Conservation (phyloP, 1,140 invertebrate genomes). For the Stenopsyche tienmushanensis region DNA sequence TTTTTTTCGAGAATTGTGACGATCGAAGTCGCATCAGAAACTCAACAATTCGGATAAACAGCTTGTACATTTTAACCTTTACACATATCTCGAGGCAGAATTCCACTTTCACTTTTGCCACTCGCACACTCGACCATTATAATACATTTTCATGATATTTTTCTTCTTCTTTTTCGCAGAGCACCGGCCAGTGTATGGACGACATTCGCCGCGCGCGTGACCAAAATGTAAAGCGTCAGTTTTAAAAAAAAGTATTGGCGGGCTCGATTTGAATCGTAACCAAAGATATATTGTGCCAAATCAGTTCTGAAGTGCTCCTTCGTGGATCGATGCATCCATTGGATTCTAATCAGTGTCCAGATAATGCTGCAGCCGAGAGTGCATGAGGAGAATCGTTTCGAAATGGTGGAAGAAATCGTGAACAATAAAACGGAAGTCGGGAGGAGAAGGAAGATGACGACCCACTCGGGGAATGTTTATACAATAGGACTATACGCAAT, state of each 20-base stretch:
- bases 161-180: conserved; percentile 2
- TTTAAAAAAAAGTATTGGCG: too few relatives aligned
- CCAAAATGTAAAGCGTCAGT: too few relatives aligned
- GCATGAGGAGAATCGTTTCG: not conserved
- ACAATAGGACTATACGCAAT: conserved; percentile 24
- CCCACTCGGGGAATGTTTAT: not conserved
- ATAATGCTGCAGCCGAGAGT: conserved; percentile 28
- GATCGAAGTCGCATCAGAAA: not conserved
- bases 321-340: not conserved
- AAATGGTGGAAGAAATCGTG: not conserved
- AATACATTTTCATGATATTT: conserved; percentile 6
- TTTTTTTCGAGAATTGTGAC: not conserved
- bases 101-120: conserved; percentile 29
- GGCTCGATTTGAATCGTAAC: too few relatives aligned
- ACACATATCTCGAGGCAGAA: conserved; percentile 24
- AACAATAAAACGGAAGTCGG: not conserved
- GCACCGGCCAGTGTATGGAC: conserved; percentile 3
- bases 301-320: too few relatives aligned
- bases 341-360: not conserved
- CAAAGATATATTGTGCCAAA: too few relatives aligned
- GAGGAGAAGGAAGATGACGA: conserved; percentile 24
- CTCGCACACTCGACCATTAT: not conserved
- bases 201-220: not conserved
- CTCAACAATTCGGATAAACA: not conserved
- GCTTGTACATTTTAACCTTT: conserved; percentile 26